These are phyloP conservation scores for Pangasius mekongensis DNA, from an alignment of 2,797 vertebrate species.

Conservation along the genomic window DNA sequence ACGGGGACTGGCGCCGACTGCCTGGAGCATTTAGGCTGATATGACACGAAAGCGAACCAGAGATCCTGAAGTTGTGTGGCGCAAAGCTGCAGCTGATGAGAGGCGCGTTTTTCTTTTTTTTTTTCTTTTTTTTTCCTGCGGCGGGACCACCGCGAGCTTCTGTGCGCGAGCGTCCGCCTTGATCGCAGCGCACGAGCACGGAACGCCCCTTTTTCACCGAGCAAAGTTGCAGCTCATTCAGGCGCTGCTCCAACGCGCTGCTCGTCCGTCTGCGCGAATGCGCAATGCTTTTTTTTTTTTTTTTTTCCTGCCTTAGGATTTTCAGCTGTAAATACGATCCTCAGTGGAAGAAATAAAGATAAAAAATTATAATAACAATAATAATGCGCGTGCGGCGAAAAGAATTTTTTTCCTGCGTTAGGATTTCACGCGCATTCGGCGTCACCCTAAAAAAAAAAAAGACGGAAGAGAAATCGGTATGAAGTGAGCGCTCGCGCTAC, in stretches of 20 bases:
- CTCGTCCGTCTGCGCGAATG: not conserved
- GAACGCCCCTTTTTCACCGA: slow-evolving; percentile 46
- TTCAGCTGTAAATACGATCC: not conserved
- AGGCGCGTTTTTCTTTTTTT: not conserved
- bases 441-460: not conserved
- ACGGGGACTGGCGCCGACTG: not conserved
- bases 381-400: not conserved
- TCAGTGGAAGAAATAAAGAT: too few relatives aligned
- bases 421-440: not conserved
- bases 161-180: not conserved
- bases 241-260: not conserved
- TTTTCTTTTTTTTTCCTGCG: not conserved
- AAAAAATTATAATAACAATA: not conserved
- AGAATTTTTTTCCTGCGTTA: not conserved
- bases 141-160: slow-evolving; percentile 21
- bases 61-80: slow-evolving; percentile 2
- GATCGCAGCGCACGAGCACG: slow-evolving; percentile 7
- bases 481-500: not conserved
- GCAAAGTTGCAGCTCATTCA: slow-evolving; percentile 34
- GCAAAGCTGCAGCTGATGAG: slow-evolving; percentile 23
- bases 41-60: too few relatives aligned
- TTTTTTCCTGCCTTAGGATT: not conserved
- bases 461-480: slow-evolving; percentile 22
- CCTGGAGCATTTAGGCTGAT: slow-evolving; percentile 11
- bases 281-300: not conserved